Conservation (phyloP, 1,140 invertebrate species). For the Zaprionus taronus region DNA sequence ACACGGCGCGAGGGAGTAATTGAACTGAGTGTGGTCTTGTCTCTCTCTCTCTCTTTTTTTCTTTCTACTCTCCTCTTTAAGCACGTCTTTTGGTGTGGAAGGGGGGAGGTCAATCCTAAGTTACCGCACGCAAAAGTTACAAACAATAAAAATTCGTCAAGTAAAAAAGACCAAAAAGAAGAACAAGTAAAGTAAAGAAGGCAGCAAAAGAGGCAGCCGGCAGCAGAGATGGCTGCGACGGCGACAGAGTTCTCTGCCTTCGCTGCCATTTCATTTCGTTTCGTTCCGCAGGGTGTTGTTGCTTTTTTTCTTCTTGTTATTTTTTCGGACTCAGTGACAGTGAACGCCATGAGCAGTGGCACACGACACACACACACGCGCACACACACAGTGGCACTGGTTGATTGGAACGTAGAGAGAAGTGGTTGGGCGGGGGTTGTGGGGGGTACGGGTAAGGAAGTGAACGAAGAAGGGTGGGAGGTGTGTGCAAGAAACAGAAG, state of each 20-base stretch:
- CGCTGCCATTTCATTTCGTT: constrained; percentile 67
- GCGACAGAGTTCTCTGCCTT: constrained; percentile 44
- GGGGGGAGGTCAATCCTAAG: constrained; percentile 9
- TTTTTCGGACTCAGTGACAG: constrained; percentile 66
- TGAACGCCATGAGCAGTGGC: constrained; percentile 69
- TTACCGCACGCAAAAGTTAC: constrained; percentile 27
- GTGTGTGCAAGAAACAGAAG: constrained; percentile 38
- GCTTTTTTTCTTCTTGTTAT: constrained; percentile 44
- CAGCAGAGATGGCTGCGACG: constrained; percentile 32
- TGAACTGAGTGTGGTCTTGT: constrained; percentile 1
- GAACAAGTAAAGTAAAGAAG: constrained; percentile 48
- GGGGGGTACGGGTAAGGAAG: background rate
- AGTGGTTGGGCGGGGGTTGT: too few species aligned
- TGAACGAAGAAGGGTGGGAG: background rate
- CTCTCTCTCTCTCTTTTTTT: background rate
- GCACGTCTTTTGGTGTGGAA: background rate
- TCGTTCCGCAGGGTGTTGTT: constrained; percentile 66
- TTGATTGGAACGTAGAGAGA: constrained; percentile 24
- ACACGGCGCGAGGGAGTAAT: constrained; percentile 19
- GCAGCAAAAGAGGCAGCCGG: constrained; percentile 33
- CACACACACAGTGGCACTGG: constrained; percentile 18
- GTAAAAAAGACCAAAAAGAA: constrained; percentile 45
- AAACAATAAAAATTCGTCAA: constrained; percentile 45
- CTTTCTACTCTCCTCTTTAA: background rate
- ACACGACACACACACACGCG: constrained; percentile 65